A percentile compares a stretch with the other conserved stretches of the same genome.
phyloP scores from a whole-genome alignment of 2,888 invertebrate genomes.

The Eupithecia centaureata region DNA sequence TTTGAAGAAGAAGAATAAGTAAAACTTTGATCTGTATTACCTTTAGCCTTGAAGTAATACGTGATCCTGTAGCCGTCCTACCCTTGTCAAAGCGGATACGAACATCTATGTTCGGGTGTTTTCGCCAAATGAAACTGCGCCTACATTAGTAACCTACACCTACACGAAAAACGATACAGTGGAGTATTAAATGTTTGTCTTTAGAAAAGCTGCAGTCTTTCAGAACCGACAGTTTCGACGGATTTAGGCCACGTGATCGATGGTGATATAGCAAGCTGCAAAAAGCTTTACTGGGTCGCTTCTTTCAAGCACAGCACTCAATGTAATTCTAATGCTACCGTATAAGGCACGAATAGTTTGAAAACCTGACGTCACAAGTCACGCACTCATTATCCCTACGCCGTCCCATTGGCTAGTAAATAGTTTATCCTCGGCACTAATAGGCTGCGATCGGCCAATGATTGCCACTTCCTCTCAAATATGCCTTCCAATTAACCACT shows the following conservation, averaged over 20 bases:
- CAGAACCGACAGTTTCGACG: conserved; percentile 4
- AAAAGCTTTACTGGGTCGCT: conserved; percentile 1
- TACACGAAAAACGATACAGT: conserved; percentile 5
- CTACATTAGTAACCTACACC: conserved; percentile 4
- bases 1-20: neutral
- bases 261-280: neutral
- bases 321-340: conserved; percentile 4
- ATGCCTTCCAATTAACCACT: conserved; percentile 38
- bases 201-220: conserved; percentile 10
- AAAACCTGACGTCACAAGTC: conserved; percentile 2
- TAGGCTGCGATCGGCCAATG: conserved; percentile 43
- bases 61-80: conserved; percentile 11
- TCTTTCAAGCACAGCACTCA: neutral
- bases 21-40: neutral
- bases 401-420: conserved; percentile 21
- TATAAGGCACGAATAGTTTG: conserved; percentile 19
- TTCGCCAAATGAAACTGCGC: conserved; percentile 2
- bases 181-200: neutral
- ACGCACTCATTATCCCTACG: neutral
- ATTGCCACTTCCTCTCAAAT: conserved; percentile 48
- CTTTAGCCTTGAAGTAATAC: neutral
- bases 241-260: conserved; percentile 5
- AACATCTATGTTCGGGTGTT: conserved; percentile 13
- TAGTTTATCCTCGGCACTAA: conserved; percentile 43
- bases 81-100: conserved; percentile 22